Conservation (phyloP, 2,888 invertebrate species). For the Drosophila atroscutellata region DNA sequence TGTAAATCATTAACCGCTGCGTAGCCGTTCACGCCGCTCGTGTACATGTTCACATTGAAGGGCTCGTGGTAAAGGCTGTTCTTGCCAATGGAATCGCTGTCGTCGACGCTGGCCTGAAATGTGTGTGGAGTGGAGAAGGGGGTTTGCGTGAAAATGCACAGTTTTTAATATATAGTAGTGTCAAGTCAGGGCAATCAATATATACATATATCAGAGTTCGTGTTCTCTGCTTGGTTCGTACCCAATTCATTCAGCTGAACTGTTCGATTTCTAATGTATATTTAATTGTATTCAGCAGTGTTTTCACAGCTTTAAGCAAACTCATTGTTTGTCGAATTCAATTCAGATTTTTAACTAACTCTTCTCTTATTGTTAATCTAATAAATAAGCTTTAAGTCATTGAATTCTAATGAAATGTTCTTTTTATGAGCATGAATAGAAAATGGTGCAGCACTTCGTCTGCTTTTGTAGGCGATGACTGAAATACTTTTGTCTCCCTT, state of each 20-base stretch:
- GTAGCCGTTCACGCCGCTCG: slow-evolving; percentile 85
- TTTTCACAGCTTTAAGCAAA: not conserved
- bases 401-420: not conserved
- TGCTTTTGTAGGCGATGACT: not conserved
- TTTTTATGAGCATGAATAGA: not conserved
- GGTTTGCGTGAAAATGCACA: not conserved
- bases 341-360: not conserved
- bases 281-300: not conserved
- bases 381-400: not conserved
- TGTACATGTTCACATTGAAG: slow-evolving; percentile 85
- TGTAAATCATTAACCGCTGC: slow-evolving; percentile 85
- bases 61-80: slow-evolving; percentile 86
- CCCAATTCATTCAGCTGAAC: slow-evolving; percentile 2
- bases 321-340: not conserved
- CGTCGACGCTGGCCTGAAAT: slow-evolving; percentile 83
- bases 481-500: not conserved
- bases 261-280: slow-evolving; percentile 7
- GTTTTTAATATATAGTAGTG: slow-evolving; percentile 44
- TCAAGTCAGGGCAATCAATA: slow-evolving; percentile 33
- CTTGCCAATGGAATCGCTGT: slow-evolving; percentile 85
- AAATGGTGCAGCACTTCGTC: not conserved
- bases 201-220: slow-evolving; percentile 17
- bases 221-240: not conserved
- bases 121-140: not conserved
- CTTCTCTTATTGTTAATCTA: not conserved